Base-by-base conservation (phyloP, 2,797 vertebrate genomes). In the Crypturellus tataupa region DNA sequence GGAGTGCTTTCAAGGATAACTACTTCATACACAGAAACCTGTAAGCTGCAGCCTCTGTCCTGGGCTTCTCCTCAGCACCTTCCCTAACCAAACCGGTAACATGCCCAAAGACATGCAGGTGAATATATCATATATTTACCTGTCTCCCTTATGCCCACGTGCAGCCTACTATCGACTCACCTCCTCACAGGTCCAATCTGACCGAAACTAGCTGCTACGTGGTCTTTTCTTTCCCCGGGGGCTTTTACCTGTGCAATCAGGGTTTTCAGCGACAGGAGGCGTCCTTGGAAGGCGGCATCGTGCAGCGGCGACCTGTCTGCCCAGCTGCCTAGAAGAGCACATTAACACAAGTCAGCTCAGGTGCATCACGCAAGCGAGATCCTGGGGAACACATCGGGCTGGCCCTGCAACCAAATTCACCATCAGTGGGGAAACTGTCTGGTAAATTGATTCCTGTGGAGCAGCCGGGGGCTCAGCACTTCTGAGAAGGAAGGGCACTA, bases 291-390 rank as follows among this genome's bases (percentile, higher is more conserved):
- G 12, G 99, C 99, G 31, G 99, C 99, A 7, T 99, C 99, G 3
- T 99, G 99, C 56, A 99, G 98, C 39, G 98, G 98, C 62, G 98
- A 99, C 92, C 98, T 97, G 96, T 99, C 99, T 14, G 98, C 98
- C 98, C 98, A 99, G 58, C 97, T 97, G 58, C 98, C 99, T 99
- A 97, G 69, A 95, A 97, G 33, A 97, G 93, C 87, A 77, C 58
- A 92, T 4, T 27, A 67, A 29, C 4, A 65, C 42, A 46, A 51
- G 25, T 49, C 67, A 42, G 37, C 37, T 85, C 75, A 85, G 79
- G 15, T 17, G 31, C 44, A 49, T 9, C 59, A 76, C 88, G 87
- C 92, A 89, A 77, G 33, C 37, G 27, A 70, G 35, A 17, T 58
- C 29, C 56, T 20, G 8, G 37, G 1, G 86, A 44, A 70, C 39